Conservation (phyloP, 2,888 invertebrate genomes). For the Geotrupes spiniger region DNA sequence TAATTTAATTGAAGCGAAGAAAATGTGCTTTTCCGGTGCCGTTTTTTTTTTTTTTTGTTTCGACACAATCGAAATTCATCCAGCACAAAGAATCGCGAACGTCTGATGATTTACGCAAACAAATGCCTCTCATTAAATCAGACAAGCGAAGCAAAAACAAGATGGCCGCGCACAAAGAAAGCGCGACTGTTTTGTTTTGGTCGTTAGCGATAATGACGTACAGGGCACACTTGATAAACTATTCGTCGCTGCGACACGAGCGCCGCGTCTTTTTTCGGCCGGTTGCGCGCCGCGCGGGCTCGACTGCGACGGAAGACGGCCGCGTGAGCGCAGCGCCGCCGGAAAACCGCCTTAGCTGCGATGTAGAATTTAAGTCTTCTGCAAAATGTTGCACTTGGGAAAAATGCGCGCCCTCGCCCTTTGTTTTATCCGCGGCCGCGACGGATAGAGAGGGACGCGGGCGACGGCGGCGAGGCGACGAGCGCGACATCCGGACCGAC, state of each 20-base stretch:
- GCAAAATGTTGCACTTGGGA: constrained; percentile 46
- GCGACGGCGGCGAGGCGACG: constrained; percentile 6
- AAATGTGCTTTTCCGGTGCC: no score
- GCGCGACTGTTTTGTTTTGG: constrained; percentile 47
- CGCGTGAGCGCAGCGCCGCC: background rate
- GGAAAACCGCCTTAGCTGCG: constrained; percentile 37
- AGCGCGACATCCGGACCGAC: constrained; percentile 1
- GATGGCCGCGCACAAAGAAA: constrained; percentile 47
- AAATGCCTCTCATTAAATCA: constrained; percentile 45
- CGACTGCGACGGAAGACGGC: no score
- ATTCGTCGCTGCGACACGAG: background rate
- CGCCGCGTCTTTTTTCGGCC: background rate
- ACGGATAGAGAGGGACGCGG: constrained; percentile 12
- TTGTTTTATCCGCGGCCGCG: background rate
- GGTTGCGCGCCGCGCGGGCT: constrained; percentile 1
- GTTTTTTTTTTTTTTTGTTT: no score
- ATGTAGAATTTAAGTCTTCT: constrained; percentile 43
- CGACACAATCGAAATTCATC: no score
- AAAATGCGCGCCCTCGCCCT: constrained; percentile 33
- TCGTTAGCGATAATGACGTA: constrained; percentile 48
- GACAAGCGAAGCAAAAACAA: constrained; percentile 49
- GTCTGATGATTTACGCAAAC: constrained; percentile 6
- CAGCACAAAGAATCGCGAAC: no score
- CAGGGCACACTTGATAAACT: constrained; percentile 31
- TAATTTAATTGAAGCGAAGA: no score